Evolutionary conservation across 2,888 invertebrate genomes (phyloP).

Genomic region (Salpingus planirostris): DNA sequence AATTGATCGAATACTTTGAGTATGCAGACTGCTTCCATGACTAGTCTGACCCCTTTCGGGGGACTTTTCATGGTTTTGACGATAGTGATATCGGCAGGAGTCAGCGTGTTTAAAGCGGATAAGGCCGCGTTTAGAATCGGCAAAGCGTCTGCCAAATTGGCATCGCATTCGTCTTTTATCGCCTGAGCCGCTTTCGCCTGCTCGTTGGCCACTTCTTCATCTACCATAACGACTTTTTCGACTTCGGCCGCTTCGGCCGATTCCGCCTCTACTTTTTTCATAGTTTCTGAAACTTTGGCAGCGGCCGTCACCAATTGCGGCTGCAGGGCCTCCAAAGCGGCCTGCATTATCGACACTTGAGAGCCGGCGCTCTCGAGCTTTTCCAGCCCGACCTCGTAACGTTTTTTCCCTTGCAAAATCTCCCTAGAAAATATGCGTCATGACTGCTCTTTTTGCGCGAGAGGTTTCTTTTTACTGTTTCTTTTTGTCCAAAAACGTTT

Average conservation of each 20-base stretch:
- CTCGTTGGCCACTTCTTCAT: slow-evolving; percentile 70
- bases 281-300: slow-evolving; percentile 77
- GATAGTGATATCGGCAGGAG: slow-evolving; percentile 81
- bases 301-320: slow-evolving; percentile 81
- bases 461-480: slow-evolving; percentile 51
- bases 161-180: slow-evolving; percentile 90
- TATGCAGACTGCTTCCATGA: slow-evolving; percentile 94
- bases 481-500: slow-evolving; percentile 65
- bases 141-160: slow-evolving; percentile 82
- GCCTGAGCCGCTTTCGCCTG: slow-evolving; percentile 70
- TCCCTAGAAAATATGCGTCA: slow-evolving; percentile 48
- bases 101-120: slow-evolving; percentile 81
- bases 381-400: slow-evolving; percentile 60
- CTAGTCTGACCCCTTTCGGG: slow-evolving; percentile 77
- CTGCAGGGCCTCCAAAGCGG: slow-evolving; percentile 73
- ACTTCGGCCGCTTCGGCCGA: slow-evolving; percentile 77
- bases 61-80: slow-evolving; percentile 97
- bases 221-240: slow-evolving; percentile 68
- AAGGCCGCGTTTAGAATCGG: slow-evolving; percentile 83
- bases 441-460: no score
- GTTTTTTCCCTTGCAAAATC: slow-evolving; percentile 38
- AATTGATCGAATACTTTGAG: no score
- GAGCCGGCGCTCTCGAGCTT: slow-evolving; percentile 76
- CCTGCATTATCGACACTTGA: slow-evolving; percentile 73
- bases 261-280: slow-evolving; percentile 80